A percentile compares a stretch with the other conserved stretches of the same genome.
Conservation (phyloP, 2,888 invertebrate species). For the Melitaea athalia region DNA sequence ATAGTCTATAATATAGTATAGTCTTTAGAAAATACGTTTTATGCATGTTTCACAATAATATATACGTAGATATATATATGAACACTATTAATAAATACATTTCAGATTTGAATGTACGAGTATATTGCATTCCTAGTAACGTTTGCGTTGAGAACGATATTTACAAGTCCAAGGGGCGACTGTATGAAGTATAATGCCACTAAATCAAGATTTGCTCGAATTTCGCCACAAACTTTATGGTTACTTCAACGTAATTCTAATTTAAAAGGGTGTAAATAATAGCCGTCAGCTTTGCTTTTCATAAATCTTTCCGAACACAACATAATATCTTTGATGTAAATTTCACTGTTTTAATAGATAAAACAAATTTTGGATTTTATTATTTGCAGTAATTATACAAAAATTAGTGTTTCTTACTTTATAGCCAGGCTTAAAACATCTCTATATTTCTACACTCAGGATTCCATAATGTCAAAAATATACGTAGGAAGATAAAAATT, state of each 20-base stretch:
- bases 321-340: background rate
- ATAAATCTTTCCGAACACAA: background rate
- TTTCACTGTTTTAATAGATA: background rate
- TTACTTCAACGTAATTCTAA: slow-evolving; percentile 3
- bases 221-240: slow-evolving; percentile 4
- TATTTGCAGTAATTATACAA: background rate
- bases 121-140: background rate
- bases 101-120: no score
- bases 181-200: background rate
- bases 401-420: background rate
- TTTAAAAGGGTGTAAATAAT: slow-evolving; percentile 8
- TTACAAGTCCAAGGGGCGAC: slow-evolving; percentile 4
- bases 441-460: no score
- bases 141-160: background rate
- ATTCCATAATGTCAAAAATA: no score
- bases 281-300: background rate
- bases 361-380: background rate
- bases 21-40: no score
- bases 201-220: slow-evolving; percentile 10
- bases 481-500: no score
- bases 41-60: no score
- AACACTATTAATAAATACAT: no score
- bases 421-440: no score
- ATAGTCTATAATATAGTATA: no score
- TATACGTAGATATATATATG: no score